phyloP scores from a whole-genome alignment of 2,113 vertebrate genomes.

The Guaruba guarouba region DNA sequence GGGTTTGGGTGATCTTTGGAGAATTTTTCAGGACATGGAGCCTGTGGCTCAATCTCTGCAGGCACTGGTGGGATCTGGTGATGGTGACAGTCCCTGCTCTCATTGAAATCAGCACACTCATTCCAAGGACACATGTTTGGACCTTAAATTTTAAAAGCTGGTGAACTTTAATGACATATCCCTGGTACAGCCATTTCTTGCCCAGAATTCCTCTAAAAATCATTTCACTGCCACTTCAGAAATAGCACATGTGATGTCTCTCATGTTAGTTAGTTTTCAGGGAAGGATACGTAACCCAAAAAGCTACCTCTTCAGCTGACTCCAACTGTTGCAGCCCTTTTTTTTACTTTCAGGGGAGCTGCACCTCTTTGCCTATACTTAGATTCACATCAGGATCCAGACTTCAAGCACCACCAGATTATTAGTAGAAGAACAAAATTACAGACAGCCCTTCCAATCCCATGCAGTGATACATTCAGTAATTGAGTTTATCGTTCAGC shows the following conservation, averaged over 20 bases:
- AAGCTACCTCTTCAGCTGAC: neutral
- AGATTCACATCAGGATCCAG: neutral
- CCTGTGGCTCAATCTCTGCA: neutral
- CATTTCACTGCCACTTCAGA: neutral
- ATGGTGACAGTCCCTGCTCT: neutral
- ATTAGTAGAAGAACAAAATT: neutral
- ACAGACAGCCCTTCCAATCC: neutral
- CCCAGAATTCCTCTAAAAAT: neutral
- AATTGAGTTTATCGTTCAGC: neutral
- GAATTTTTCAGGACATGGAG: neutral
- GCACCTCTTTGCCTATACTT: neutral
- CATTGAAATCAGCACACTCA: neutral
- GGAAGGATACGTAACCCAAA: neutral
- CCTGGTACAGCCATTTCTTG: neutral
- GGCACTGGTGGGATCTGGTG: neutral
- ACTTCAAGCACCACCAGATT: neutral
- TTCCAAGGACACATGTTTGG: neutral
- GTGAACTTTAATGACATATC: neutral
- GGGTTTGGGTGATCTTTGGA: neutral
- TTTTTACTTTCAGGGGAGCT: neutral
- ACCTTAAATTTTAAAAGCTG: neutral
- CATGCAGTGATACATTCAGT: neutral
- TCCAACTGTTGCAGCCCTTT: neutral
- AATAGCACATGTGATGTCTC: neutral
- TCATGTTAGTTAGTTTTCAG: neutral